Percentiles rank a stretch among this genome's conserved stretches.
Evolutionary conservation across 2,797 vertebrate species (phyloP).

Genomic region (Acrossocheilus wenchowensis): DNA sequence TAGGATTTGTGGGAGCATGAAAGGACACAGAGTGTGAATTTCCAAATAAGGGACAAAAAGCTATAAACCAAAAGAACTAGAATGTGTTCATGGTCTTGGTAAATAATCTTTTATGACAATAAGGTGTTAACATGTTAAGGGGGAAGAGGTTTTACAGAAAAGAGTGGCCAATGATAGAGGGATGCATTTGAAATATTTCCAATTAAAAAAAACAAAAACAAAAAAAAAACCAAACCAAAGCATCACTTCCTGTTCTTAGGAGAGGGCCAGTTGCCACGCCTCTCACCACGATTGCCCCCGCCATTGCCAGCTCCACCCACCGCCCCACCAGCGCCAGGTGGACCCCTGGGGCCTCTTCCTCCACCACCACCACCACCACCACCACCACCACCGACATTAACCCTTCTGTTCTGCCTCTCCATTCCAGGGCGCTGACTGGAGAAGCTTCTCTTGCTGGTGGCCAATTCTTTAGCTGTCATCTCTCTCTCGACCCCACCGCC

Average conservation of each 20-base stretch:
- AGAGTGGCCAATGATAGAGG: constrained; percentile 60
- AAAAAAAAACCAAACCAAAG: constrained; percentile 60
- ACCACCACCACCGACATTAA: constrained; percentile 74
- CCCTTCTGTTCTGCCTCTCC: constrained; percentile 91
- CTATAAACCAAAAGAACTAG: constrained; percentile 56
- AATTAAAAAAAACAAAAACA: constrained; percentile 57
- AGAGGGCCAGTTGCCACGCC: constrained; percentile 87
- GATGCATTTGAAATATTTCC: constrained; percentile 57
- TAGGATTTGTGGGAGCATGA: constrained; percentile 54
- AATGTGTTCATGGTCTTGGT: constrained; percentile 72
- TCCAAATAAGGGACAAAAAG: constrained; percentile 65
- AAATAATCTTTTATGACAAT: constrained; percentile 72
- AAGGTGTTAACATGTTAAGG: constrained; percentile 71
- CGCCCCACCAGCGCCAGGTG: constrained; percentile 70
- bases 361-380: constrained; percentile 71
- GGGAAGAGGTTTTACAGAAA: constrained; percentile 61
- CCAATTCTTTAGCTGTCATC: constrained; percentile 76
- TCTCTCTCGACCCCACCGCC: constrained; percentile 73
- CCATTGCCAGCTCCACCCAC: constrained; percentile 71
- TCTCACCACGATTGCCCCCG: constrained; percentile 79
- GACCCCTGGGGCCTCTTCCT: constrained; percentile 74
- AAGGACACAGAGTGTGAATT: constrained; percentile 62
- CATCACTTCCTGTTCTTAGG: constrained; percentile 90
- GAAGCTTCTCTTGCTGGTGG: constrained; percentile 88
- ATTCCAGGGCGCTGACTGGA: constrained; percentile 92